These are phyloP conservation scores for Catajapyx aquilonaris DNA, from an alignment of 1,140 invertebrate species.

Conservation along the genomic window DNA sequence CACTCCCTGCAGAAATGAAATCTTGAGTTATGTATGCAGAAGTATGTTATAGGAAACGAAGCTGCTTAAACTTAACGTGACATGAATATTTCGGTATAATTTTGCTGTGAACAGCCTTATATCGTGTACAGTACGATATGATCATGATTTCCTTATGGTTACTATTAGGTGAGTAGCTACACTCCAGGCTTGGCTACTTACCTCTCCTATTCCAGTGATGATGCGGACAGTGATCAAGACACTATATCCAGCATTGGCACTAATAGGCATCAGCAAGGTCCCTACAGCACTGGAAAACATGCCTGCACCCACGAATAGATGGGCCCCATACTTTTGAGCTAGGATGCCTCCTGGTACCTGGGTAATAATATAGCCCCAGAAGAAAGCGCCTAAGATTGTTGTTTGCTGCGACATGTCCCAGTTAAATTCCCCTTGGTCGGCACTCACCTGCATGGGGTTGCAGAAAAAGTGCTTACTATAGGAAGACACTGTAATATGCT, in stretches of 20 bases:
- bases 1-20: no score
- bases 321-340: conserved; percentile 44
- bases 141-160: no score
- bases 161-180: no score
- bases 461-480: not conserved
- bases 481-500: no score
- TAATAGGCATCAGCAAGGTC: conserved; percentile 42
- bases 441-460: not conserved
- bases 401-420: conserved; percentile 49
- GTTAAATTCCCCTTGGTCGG: conserved; percentile 22
- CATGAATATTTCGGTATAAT: no score
- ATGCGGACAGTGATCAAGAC: conserved; percentile 38
- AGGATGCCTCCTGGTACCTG: conserved; percentile 53
- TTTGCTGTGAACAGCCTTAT: no score
- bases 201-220: conserved; percentile 48
- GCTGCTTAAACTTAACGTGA: no score
- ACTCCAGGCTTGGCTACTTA: no score
- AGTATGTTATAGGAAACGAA: no score
- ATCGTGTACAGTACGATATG: no score
- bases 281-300: conserved; percentile 44
- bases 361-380: conserved; percentile 46
- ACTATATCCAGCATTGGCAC: conserved; percentile 32
- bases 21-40: no score
- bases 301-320: conserved; percentile 40
- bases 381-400: conserved; percentile 45